Evolutionary conservation across 2,113 vertebrate genomes (phyloP).

Genomic region (Hypomesus transpacificus): DNA sequence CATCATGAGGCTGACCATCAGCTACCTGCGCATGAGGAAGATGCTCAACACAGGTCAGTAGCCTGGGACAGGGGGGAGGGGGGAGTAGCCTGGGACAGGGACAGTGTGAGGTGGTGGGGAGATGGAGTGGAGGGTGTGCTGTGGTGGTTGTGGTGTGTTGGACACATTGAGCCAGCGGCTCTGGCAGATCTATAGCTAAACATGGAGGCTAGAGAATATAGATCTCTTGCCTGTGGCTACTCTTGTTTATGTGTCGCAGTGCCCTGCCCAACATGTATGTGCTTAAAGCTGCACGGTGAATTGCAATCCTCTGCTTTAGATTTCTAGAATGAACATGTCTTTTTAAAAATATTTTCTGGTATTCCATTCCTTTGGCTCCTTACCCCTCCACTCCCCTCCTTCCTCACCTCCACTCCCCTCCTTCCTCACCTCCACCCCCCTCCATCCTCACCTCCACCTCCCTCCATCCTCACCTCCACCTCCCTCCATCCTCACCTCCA

Average conservation of each 20-base stretch:
- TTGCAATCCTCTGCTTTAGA: neutral
- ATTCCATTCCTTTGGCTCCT: neutral
- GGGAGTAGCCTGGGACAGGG: neutral
- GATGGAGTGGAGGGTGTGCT: too few relatives aligned
- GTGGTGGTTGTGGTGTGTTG: too few relatives aligned
- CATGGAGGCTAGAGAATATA: too few relatives aligned
- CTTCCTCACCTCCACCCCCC: neutral
- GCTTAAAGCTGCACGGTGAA: neutral
- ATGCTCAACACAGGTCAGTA: constrained; percentile 82
- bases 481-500: neutral
- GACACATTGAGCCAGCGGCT: too few relatives aligned
- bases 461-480: neutral
- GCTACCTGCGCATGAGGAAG: constrained; percentile 91
- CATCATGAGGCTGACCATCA: constrained; percentile 96
- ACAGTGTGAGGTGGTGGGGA: too few relatives aligned
- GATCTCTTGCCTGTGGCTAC: neutral
- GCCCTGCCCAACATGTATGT: neutral
- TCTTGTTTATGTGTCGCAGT: neutral
- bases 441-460: neutral
- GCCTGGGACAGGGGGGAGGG: neutral
- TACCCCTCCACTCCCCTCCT: neutral
- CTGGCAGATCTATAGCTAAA: too few relatives aligned
- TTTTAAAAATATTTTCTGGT: neutral
- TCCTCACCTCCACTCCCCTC: neutral
- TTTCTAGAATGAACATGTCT: neutral